Evolutionary conservation across 2,797 vertebrate genomes (phyloP).

Genomic region (Threskiornis aethiopicus): DNA sequence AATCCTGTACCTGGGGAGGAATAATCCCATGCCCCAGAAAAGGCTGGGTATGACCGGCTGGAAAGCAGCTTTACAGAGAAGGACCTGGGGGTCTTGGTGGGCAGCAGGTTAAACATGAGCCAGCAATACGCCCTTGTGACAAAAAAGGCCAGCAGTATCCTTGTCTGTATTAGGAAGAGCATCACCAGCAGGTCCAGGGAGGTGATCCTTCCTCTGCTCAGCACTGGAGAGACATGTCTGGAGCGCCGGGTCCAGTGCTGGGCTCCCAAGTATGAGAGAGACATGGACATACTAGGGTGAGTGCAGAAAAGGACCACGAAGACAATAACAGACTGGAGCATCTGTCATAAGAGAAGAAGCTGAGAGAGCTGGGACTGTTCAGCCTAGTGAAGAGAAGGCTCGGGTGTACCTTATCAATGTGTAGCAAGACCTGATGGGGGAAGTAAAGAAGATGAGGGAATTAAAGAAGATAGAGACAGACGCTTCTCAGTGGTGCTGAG

Average conservation of each 20-base stretch:
- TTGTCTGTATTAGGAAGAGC: neutral
- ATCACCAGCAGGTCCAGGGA: neutral
- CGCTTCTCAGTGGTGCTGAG: neutral
- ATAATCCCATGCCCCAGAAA: neutral
- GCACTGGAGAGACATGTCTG: neutral
- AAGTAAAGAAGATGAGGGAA: neutral
- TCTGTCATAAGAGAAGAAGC: neutral
- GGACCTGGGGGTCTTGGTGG: neutral
- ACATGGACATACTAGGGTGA: neutral
- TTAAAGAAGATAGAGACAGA: neutral
- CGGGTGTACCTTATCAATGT: neutral
- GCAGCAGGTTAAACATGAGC: neutral
- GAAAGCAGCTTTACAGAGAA: neutral
- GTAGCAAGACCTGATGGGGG: neutral
- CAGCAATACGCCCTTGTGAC: neutral
- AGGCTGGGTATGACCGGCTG: neutral
- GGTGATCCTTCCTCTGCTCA: neutral
- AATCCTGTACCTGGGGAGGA: neutral
- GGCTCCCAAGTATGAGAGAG: neutral
- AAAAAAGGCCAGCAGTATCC: neutral
- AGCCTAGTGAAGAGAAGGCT: neutral
- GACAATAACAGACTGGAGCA: neutral
- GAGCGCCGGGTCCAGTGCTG: neutral
- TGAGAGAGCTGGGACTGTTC: neutral
- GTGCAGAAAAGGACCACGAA: neutral